These are phyloP conservation scores for Lontra canadensis DNA, from an alignment of 2,113 vertebrate species.

Conservation along the genomic window DNA sequence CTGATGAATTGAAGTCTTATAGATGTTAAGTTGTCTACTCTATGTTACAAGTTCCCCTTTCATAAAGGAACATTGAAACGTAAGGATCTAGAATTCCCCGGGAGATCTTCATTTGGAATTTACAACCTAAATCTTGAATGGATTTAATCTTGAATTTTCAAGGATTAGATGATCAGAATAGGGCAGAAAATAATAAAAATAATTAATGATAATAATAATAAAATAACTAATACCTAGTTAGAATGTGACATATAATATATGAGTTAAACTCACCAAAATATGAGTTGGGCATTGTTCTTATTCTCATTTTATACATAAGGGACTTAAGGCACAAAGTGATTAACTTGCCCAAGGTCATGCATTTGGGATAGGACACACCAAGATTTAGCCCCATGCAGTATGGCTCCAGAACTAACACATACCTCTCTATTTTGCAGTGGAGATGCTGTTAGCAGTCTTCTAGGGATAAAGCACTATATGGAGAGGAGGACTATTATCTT, in stretches of 20 bases:
- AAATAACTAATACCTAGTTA: not conserved
- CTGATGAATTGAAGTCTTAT: not conserved
- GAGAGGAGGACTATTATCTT: not conserved
- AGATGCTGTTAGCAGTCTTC: not conserved
- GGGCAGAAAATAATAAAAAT: not conserved
- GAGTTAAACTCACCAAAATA: not conserved
- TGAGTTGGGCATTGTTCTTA: not conserved
- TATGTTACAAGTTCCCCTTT: not conserved
- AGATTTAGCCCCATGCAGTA: not conserved
- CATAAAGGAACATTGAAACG: not conserved
- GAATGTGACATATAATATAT: not conserved
- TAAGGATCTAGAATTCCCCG: not conserved
- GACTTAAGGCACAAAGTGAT: not conserved
- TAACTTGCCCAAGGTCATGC: not conserved
- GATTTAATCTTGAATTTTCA: not conserved
- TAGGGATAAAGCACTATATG: not conserved
- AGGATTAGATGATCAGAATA: not conserved
- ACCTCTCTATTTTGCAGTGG: not conserved
- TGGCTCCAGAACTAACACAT: not conserved
- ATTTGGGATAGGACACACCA: not conserved
- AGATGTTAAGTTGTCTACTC: not conserved
- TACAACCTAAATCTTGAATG: not conserved
- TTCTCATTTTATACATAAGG: not conserved
- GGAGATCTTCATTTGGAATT: not conserved
- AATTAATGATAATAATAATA: not conserved